These are phyloP conservation scores for Megalonaias nervosa DNA, from an alignment of 1,140 invertebrate species.

Conservation along the genomic window DNA sequence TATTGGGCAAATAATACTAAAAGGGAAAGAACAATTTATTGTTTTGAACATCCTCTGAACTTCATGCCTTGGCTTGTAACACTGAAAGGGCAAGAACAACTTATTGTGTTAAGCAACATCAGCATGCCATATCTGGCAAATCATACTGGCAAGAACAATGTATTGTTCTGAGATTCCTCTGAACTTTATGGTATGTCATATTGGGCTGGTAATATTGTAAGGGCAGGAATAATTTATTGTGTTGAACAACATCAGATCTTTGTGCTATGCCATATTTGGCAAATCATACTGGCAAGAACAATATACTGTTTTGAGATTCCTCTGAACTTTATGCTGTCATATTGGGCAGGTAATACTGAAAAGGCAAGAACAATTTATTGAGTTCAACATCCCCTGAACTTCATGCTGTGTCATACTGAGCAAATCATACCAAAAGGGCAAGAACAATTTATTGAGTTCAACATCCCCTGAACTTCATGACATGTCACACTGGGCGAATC, in stretches of 20 bases:
- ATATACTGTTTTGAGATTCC: constrained; percentile 74
- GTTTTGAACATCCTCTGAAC: too few relatives aligned
- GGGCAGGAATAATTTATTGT: constrained; percentile 8
- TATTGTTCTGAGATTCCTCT: constrained; percentile 77
- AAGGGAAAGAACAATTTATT: too few relatives aligned
- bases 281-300: background rate
- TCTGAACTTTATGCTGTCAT: constrained; percentile 94
- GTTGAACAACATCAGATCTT: too few relatives aligned
- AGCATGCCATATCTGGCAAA: background rate
- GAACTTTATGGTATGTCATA: constrained; percentile 95
- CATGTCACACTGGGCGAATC: too few relatives aligned
- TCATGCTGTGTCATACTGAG: background rate
- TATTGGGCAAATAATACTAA: background rate
- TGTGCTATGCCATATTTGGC: background rate
- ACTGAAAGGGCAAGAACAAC: too few relatives aligned
- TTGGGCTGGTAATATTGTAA: constrained; percentile 87
- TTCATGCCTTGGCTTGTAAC: too few relatives aligned
- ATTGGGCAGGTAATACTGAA: constrained; percentile 88
- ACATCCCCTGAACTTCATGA: too few relatives aligned
- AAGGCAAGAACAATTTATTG: constrained; percentile 25
- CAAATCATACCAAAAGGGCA: background rate
- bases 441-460: too few relatives aligned
- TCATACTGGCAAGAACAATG: too few relatives aligned
- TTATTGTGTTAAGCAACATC: too few relatives aligned
- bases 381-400: too few relatives aligned